These are phyloP conservation scores for Jacana jacana DNA, from an alignment of 2,113 vertebrate genomes.

Conservation along the genomic window DNA sequence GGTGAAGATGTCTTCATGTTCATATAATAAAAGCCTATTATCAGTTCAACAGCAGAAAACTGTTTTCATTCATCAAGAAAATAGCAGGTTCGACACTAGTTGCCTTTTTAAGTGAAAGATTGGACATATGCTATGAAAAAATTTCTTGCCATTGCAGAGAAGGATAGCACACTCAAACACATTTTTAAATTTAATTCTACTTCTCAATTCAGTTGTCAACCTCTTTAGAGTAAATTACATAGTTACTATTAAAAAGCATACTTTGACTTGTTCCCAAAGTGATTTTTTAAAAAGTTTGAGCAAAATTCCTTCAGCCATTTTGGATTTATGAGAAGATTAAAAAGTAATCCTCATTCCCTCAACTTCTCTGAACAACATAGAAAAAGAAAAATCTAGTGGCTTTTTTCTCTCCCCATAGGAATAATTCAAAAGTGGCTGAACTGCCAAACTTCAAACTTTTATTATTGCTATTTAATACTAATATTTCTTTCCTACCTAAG, in stretches of 20 bases:
- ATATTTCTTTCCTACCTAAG: not conserved
- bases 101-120: slow-evolving; percentile 68
- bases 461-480: not conserved
- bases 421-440: slow-evolving; percentile 2
- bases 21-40: slow-evolving; percentile 72
- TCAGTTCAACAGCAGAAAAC: slow-evolving; percentile 70
- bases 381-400: not conserved
- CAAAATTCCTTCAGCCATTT: slow-evolving; percentile 42
- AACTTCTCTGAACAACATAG: not conserved
- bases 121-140: slow-evolving; percentile 48
- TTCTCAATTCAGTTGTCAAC: slow-evolving; percentile 50
- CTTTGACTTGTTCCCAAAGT: slow-evolving; percentile 48
- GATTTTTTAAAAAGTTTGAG: slow-evolving; percentile 44
- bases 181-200: slow-evolving; percentile 57
- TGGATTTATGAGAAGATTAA: slow-evolving; percentile 46
- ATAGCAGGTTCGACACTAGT: slow-evolving; percentile 58
- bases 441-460: not conserved
- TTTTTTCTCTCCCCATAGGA: not conserved
- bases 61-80: slow-evolving; percentile 69
- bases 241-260: slow-evolving; percentile 47
- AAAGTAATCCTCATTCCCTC: not conserved
- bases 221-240: slow-evolving; percentile 45
- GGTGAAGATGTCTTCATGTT: slow-evolving; percentile 67
- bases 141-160: slow-evolving; percentile 51
- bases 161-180: slow-evolving; percentile 33